Conservation (phyloP, 2,113 vertebrate species). For the Corythoichthys intestinalis region DNA sequence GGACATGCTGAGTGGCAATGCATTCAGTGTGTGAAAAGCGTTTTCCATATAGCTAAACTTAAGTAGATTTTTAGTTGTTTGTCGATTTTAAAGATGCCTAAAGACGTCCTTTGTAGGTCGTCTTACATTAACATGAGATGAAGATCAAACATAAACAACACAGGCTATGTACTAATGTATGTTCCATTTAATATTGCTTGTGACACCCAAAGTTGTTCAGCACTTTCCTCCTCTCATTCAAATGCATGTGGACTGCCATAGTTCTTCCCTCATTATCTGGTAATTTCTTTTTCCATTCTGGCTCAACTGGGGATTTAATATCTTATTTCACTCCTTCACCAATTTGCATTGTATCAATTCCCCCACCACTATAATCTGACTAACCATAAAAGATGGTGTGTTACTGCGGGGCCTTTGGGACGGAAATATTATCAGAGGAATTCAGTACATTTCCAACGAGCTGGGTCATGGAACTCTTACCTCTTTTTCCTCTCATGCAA, state of each 20-base stretch:
- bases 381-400: slow-evolving; percentile 41
- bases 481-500: not conserved
- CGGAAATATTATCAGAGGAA: slow-evolving; percentile 18
- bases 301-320: slow-evolving; percentile 43
- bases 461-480: slow-evolving; percentile 14
- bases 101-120: too few species aligned
- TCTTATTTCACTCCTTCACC: slow-evolving; percentile 34
- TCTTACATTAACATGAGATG: not conserved
- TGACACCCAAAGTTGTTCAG: not conserved
- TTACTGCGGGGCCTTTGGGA: slow-evolving; percentile 19
- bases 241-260: slow-evolving; percentile 4
- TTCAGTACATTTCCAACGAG: slow-evolving; percentile 13
- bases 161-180: too few species aligned
- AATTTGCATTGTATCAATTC: slow-evolving; percentile 46
- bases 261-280: slow-evolving; percentile 22
- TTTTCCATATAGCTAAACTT: slow-evolving; percentile 35
- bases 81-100: not conserved
- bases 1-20: slow-evolving; percentile 28
- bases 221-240: slow-evolving; percentile 7
- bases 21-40: slow-evolving; percentile 11
- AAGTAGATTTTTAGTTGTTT: slow-evolving; percentile 12
- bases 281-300: slow-evolving; percentile 28
- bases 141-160: not conserved
- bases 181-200: slow-evolving; percentile 7
- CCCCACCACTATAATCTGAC: slow-evolving; percentile 31